These are phyloP conservation scores for Heterodera carotae DNA, from an alignment of 1,140 invertebrate species.

Conservation along the genomic window DNA sequence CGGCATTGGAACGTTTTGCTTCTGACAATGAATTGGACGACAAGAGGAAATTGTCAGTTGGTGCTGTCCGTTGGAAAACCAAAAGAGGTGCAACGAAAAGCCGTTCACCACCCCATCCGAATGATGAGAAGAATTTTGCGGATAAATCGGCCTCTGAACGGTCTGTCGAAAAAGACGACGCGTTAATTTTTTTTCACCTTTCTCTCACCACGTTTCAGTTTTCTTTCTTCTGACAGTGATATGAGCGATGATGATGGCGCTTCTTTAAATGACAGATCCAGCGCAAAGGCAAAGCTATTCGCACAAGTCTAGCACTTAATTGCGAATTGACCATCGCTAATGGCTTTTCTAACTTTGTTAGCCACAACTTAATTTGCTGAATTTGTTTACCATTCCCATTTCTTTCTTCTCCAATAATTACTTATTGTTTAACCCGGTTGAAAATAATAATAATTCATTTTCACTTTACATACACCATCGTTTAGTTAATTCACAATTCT, in stretches of 20 bases:
- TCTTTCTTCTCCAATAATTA: not conserved
- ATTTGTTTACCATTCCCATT: not conserved
- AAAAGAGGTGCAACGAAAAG: conserved; percentile 14
- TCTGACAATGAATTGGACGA: conserved; percentile 20
- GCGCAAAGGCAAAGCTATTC: not conserved
- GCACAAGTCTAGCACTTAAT: not conserved
- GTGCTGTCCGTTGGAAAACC: not conserved
- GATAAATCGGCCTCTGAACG: conserved; percentile 31
- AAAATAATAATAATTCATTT: not conserved
- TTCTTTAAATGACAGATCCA: not conserved
- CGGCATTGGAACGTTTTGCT: conserved; percentile 23
- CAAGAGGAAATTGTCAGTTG: not conserved
- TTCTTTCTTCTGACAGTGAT: conserved; percentile 27
- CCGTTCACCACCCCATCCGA: conserved; percentile 14
- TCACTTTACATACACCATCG: not conserved
- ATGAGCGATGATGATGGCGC: conserved; percentile 6
- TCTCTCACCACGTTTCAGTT: conserved; percentile 10
- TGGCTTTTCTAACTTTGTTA: not conserved
- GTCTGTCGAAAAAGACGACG: not conserved
- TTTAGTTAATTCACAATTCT: not conserved
- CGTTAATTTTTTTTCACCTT: not conserved
- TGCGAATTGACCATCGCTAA: not conserved
- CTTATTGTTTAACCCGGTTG: not conserved
- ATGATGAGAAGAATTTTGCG: conserved; percentile 12
- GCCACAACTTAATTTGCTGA: not conserved